Percentiles rank a stretch among this genome's conserved stretches.
Evolutionary conservation across 2,888 invertebrate genomes (phyloP).

Genomic region (Diachrysia chrysitis): DNA sequence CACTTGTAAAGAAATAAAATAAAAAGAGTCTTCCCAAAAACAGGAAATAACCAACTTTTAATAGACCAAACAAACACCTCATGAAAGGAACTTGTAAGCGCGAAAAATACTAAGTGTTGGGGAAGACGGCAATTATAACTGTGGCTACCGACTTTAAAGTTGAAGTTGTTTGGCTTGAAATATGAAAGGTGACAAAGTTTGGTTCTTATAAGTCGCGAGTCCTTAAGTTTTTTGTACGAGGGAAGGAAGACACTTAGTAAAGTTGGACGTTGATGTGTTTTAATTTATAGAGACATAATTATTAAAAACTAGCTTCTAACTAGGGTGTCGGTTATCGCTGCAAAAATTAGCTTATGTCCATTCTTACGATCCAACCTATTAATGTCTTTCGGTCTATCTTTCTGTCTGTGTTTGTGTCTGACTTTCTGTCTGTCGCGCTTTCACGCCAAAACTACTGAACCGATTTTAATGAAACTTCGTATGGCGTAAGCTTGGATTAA

Average conservation of each 20-base stretch:
- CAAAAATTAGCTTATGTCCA: no score
- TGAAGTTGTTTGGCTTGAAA: conserved; percentile 12
- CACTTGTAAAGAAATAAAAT: background rate
- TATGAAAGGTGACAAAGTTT: conserved; percentile 9
- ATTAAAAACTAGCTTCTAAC: no score
- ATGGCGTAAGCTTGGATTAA: no score
- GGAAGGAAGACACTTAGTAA: background rate
- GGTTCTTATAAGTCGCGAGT: background rate
- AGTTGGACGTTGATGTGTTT: background rate
- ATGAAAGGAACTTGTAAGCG: conserved; percentile 11
- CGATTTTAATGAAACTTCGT: no score
- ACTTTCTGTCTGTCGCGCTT: no score
- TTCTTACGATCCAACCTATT: no score
- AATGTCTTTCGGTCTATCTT: no score
- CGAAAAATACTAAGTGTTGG: conserved; percentile 17
- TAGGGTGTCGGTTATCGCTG: no score
- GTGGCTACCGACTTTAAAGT: conserved; percentile 1
- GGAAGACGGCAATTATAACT: conserved; percentile 14
- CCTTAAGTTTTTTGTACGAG: background rate
- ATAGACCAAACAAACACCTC: conserved; percentile 11
- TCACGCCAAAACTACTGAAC: no score
- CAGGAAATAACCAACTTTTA: conserved; percentile 26
- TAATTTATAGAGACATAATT: background rate
- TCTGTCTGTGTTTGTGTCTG: no score
- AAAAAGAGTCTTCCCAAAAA: conserved; percentile 1